These are phyloP conservation scores for Aphelenchoides besseyi DNA, from an alignment of 1,140 invertebrate genomes.

Conservation along the genomic window DNA sequence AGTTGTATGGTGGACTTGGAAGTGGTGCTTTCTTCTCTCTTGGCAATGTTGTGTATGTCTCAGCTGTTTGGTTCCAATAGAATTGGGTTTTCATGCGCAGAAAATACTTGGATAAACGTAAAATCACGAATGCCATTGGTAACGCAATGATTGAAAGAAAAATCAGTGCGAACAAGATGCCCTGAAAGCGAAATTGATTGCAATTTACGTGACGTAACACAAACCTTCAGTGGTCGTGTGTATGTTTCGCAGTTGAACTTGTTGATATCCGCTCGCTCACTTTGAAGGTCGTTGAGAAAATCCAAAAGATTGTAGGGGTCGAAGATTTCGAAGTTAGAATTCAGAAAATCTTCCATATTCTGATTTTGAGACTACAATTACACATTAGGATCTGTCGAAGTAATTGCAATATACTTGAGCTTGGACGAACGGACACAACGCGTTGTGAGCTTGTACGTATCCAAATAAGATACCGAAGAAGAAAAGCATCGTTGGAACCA, in stretches of 20 bases:
- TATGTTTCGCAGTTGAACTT: conserved; percentile 25
- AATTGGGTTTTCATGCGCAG: conserved; percentile 17
- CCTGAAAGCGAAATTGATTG: conserved; percentile 19
- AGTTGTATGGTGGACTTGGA: background rate
- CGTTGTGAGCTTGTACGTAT: conserved; percentile 26
- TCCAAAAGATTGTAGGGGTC: conserved; percentile 34
- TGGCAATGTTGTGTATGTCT: conserved; percentile 26
- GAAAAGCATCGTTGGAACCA: conserved; percentile 26
- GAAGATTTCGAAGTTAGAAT: conserved; percentile 28
- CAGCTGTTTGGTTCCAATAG: conserved; percentile 20
- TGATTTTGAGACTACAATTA: conserved; percentile 33
- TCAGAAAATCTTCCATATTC: conserved; percentile 38
- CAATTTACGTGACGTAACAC: too few relatives aligned
- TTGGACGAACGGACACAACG: conserved; percentile 34
- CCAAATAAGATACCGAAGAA: conserved; percentile 19
- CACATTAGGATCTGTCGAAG: conserved; percentile 10
- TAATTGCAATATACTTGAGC: conserved; percentile 22
- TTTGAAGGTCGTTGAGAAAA: conserved; percentile 28
- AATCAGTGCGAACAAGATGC: conserved; percentile 25
- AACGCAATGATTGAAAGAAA: conserved; percentile 23
- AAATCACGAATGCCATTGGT: conserved; percentile 12
- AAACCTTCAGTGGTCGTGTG: conserved; percentile 24
- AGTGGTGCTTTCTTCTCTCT: background rate
- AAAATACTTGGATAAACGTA: conserved; percentile 35
- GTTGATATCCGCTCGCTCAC: conserved; percentile 33